Base-by-base conservation (phyloP, 2,797 vertebrate genomes). In the Sus cebifrons region DNA sequence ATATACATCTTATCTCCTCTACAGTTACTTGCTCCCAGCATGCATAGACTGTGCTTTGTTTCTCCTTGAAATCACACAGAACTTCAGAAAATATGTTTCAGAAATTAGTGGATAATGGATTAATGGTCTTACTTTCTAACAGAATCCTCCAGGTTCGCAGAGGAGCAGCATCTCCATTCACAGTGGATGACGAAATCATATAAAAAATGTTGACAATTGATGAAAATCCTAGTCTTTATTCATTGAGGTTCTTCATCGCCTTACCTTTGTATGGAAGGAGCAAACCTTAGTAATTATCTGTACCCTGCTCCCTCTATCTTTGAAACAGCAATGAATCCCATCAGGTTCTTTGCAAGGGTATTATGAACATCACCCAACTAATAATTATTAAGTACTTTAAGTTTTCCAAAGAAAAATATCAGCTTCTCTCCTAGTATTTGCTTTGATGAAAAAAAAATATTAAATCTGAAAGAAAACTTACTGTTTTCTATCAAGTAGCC, bases 401-500 rank as follows among this genome's bases (percentile, higher is more conserved):
- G 5, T 56, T 95, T 89, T 85, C 56, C 78, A 54, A 96, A 81
- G 60, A 94, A 94, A 95, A 68, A 25, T 71, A 36, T 64, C 27
- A 25, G 64, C 79, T 94, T 94, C 52, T 89, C 56, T 67, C 68
- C 58, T 93, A 60, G 23, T 81, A 68, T 85, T 92, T 96, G 44
- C 79, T 91, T 65, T 7, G 32, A 65, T 82, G 44, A 96, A 73
- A 91, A 89, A 89, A 71, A 68, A 71, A 68, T 83, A 91, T 87
- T 89, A 96, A 92, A 94, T 93, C 64, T 90, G 68, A 97, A 95
- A 88, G 77, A 86, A 94, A 96, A 70, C 11, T 74, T 75, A 95
- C 82, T 94, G 58, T 96, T 97, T 97, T 88, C 82, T 86, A 62
- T 2, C 49, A 77, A 32, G 40, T 86, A 83, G 62, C 27, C 77